phyloP scores from a whole-genome alignment of 1,140 invertebrate species.

The Ridgeia piscesae region DNA sequence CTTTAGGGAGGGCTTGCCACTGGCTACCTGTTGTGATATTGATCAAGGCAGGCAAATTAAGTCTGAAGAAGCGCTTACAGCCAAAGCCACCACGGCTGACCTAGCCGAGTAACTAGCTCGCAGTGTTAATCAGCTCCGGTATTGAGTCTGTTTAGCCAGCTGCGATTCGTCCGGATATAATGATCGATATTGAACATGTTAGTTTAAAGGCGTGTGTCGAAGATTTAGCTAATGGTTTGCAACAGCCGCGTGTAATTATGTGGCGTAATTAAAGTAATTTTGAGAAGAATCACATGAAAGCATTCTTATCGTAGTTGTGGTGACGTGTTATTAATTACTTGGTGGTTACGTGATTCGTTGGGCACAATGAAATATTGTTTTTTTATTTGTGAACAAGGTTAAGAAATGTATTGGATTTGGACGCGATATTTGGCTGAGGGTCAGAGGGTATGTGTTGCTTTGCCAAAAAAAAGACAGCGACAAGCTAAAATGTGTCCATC shows the following conservation, averaged over 20 bases:
- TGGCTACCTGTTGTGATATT: neutral
- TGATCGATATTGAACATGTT: slow-evolving; percentile 6
- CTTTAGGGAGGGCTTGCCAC: neutral
- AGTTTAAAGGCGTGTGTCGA: neutral
- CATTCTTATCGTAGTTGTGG: neutral
- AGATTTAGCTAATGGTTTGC: neutral
- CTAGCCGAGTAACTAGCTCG: neutral
- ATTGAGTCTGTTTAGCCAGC: neutral
- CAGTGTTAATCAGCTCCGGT: neutral
- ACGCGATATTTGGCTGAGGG: neutral
- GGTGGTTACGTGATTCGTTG: neutral
- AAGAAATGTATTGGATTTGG: neutral
- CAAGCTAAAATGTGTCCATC: neutral
- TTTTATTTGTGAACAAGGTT: neutral
- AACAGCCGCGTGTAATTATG: neutral
- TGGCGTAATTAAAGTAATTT: neutral
- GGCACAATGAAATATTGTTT: neutral
- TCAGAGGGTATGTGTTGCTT: neutral
- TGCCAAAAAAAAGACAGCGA: neutral
- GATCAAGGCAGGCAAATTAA: neutral
- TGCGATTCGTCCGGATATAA: neutral
- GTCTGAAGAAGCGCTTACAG: neutral
- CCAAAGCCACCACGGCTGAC: neutral
- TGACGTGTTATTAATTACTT: neutral
- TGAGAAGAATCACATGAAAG: neutral